phyloP scores from a whole-genome alignment of 1,140 invertebrate species.

The Drosophila kanapiae region DNA sequence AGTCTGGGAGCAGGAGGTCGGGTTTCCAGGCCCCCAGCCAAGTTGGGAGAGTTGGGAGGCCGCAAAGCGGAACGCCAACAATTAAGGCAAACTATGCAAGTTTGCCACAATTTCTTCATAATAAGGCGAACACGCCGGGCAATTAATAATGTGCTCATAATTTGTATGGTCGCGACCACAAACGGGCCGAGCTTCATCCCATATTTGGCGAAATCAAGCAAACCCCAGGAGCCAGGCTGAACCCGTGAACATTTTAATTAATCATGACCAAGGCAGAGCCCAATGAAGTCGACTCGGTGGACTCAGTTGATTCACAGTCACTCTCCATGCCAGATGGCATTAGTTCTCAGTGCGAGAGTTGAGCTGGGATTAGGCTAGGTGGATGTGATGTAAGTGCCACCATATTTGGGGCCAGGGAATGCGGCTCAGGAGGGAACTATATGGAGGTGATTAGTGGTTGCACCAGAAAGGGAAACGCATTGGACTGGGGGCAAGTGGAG shows the following conservation, averaged over 20 bases:
- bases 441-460: slow-evolving; percentile 34
- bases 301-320: slow-evolving; percentile 7
- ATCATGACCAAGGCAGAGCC: slow-evolving; percentile 57
- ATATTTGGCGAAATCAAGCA: slow-evolving; percentile 55
- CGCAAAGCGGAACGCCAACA: slow-evolving; percentile 73
- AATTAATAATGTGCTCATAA: slow-evolving; percentile 84
- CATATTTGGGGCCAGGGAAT: slow-evolving; percentile 42
- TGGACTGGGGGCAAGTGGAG: not conserved
- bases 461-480: slow-evolving; percentile 6
- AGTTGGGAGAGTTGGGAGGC: slow-evolving; percentile 16
- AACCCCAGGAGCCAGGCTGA: slow-evolving; percentile 9
- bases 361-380: slow-evolving; percentile 44
- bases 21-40: slow-evolving; percentile 13
- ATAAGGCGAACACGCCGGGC: slow-evolving; percentile 55
- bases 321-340: slow-evolving; percentile 50
- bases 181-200: slow-evolving; percentile 54
- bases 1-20: slow-evolving; percentile 1
- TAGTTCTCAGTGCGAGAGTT: slow-evolving; percentile 48
- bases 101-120: slow-evolving; percentile 76
- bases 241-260: slow-evolving; percentile 76
- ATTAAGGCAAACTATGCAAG: slow-evolving; percentile 77
- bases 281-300: slow-evolving; percentile 1
- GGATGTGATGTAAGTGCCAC: slow-evolving; percentile 32
- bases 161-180: slow-evolving; percentile 70
- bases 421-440: not conserved